Base-by-base conservation (phyloP, 2,797 vertebrate species). In the Phylloscopus collybita region DNA sequence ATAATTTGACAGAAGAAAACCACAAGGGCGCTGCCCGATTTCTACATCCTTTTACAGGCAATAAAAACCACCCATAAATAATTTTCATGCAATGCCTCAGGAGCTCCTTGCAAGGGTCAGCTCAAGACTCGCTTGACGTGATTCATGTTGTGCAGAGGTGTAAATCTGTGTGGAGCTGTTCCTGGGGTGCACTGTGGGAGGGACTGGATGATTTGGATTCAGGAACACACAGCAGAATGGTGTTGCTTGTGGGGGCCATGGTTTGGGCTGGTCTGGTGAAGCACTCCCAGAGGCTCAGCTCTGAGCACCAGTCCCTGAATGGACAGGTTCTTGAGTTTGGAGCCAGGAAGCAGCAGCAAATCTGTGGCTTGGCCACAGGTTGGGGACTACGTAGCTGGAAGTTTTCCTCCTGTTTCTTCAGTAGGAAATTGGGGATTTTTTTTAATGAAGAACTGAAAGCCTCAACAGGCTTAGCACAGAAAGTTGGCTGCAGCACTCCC, bases 1-100 rank as follows among this genome's bases (percentile, higher is more conserved):
- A 80, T 86, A 96, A 88, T 92, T 93, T 85, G 90, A 88, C 93
- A 80, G 76, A 69, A 74, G 64, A 88, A 96, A 96, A 90, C 90
- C 92, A 78, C 86, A 93, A 72, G 50, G 79, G 86, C 3, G 1
- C 83, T 82, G 74, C 70, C 78, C 0, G 3, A 92, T 93, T 95
- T 92, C 93, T 94, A 95, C 93, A 93, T 87, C 88, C 67, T 93
- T 70, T 91, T 76, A 88, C 42, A 76, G 53, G 86, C 86, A 80
- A 90, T 94, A 95, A 96, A 97, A 96, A 47, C 6, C 74, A 86
- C 38, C 64, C 84, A 65, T 90, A 96, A 94, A 93, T 92, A 86
- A 86, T 84, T 84, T 93, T 73, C 51, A 47, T 9, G 8, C 56
- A 36, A 16, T 57, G 85, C 82, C 88, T 93, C 76, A 51, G 74